These are phyloP conservation scores for Drosophila demipolita DNA, from an alignment of 2,888 invertebrate genomes.

Conservation along the genomic window DNA sequence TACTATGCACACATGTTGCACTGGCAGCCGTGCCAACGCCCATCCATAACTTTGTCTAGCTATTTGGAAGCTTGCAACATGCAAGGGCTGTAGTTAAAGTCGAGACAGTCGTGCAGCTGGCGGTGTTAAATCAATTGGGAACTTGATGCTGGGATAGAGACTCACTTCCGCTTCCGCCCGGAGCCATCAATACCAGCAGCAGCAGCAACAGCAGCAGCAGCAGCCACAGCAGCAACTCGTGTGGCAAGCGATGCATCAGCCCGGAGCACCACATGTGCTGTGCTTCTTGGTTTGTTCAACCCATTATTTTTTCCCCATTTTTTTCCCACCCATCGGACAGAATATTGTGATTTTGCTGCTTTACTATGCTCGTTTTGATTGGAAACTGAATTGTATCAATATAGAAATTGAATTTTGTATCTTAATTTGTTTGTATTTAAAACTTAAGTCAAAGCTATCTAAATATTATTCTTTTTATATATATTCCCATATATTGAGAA, in stretches of 20 bases:
- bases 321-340: background rate
- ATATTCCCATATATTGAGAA: too few relatives aligned
- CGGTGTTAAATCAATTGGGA: conserved; percentile 81
- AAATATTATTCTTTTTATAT: background rate
- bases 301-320: conserved; percentile 62
- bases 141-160: conserved; percentile 74
- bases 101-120: conserved; percentile 37
- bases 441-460: background rate
- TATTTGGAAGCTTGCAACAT: conserved; percentile 53
- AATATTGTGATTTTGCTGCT: background rate
- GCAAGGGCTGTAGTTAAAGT: conserved; percentile 18
- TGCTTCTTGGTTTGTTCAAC: conserved; percentile 34
- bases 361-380: background rate
- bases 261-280: conserved; percentile 61
- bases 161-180: conserved; percentile 60
- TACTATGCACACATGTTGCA: conserved; percentile 66
- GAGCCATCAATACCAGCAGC: conserved; percentile 13
- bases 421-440: background rate
- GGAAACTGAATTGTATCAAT: background rate
- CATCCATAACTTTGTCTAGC: conserved; percentile 12
- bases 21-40: conserved; percentile 28
- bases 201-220: background rate
- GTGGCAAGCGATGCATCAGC: conserved; percentile 48
- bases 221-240: conserved; percentile 4
- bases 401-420: background rate